Conservation (phyloP, 2,888 invertebrate species). For the Drosophila atripex region DNA sequence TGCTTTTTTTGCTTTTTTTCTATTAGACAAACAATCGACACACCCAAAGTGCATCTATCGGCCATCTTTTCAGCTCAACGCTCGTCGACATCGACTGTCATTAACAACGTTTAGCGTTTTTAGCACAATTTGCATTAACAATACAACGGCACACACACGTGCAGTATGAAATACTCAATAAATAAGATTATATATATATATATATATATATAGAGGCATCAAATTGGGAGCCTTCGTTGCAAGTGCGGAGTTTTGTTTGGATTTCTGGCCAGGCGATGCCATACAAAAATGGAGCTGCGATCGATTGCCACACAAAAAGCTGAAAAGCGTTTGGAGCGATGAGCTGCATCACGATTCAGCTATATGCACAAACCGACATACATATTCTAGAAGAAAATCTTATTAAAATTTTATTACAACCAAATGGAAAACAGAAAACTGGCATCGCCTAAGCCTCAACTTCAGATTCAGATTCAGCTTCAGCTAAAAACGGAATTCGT, state of each 20-base stretch:
- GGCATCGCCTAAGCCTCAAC: constrained; percentile 28
- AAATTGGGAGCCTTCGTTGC: constrained; percentile 51
- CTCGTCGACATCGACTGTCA: constrained; percentile 42
- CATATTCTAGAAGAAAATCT: constrained; percentile 67
- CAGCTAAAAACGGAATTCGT: constrained; percentile 79
- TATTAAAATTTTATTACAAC: constrained; percentile 77
- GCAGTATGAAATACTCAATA: constrained; percentile 33
- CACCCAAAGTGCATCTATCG: constrained; percentile 52
- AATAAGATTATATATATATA: constrained; percentile 44
- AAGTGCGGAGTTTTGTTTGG: constrained; percentile 47
- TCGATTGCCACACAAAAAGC: constrained; percentile 46
- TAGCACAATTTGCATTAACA: constrained; percentile 54
- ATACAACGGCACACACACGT: constrained; percentile 28
- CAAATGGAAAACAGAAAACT: constrained; percentile 68
- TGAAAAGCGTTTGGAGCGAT: constrained; percentile 48
- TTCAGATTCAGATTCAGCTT: constrained; percentile 10
- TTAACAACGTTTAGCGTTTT: constrained; percentile 55
- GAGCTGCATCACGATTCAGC: constrained; percentile 73
- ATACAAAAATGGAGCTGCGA: constrained; percentile 71
- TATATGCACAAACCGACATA: constrained; percentile 14
- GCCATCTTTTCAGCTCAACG: constrained; percentile 44
- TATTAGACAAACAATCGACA: constrained; percentile 47
- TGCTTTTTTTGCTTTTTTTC: constrained; percentile 18
- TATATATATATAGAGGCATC: constrained; percentile 48
- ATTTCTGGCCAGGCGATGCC: constrained; percentile 47